These are phyloP conservation scores for Thaumetopoea pityocampa DNA, from an alignment of 1,140 invertebrate genomes.

Conservation along the genomic window DNA sequence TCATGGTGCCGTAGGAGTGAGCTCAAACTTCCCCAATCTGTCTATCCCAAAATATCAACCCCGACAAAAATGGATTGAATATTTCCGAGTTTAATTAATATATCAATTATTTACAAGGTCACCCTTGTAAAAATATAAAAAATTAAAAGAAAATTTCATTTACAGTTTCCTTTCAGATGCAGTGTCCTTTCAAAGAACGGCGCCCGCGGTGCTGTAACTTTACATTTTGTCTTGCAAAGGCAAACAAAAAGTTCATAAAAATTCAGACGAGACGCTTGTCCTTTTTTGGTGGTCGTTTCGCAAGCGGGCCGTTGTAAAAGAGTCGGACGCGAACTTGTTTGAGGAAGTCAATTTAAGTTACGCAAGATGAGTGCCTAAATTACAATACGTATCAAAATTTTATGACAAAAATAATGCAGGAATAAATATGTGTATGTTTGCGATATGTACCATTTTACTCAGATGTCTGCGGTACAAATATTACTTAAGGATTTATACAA, in stretches of 20 bases:
- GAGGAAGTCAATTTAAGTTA: constrained; percentile 66
- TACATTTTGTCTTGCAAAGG: constrained; percentile 39
- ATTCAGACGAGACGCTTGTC: constrained; percentile 48
- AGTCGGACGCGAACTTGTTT: constrained; percentile 53
- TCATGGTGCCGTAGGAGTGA: too few species aligned
- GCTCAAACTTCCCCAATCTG: too few species aligned
- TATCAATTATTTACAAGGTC: too few species aligned
- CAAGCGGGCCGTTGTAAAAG: constrained; percentile 40
- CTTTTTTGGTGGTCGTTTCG: constrained; percentile 46
- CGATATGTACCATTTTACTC: too few species aligned
- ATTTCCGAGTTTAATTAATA: too few species aligned
- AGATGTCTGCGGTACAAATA: too few species aligned
- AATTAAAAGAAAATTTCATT: constrained; percentile 28
- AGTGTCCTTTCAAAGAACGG: constrained; percentile 26
- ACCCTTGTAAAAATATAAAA: constrained; percentile 4
- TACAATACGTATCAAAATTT: constrained; percentile 32
- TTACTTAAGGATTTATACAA: too few species aligned
- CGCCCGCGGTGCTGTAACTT: constrained; percentile 34
- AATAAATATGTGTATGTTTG: constrained; percentile 15
- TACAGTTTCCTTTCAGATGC: constrained; percentile 30
- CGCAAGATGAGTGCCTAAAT: constrained; percentile 45
- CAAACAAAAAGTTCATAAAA: constrained; percentile 61
- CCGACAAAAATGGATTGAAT: too few species aligned
- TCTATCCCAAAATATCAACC: too few species aligned
- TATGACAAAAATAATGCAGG: constrained; percentile 19